These are phyloP conservation scores for Sciurus carolinensis DNA, from an alignment of 2,797 vertebrate species.

Conservation along the genomic window DNA sequence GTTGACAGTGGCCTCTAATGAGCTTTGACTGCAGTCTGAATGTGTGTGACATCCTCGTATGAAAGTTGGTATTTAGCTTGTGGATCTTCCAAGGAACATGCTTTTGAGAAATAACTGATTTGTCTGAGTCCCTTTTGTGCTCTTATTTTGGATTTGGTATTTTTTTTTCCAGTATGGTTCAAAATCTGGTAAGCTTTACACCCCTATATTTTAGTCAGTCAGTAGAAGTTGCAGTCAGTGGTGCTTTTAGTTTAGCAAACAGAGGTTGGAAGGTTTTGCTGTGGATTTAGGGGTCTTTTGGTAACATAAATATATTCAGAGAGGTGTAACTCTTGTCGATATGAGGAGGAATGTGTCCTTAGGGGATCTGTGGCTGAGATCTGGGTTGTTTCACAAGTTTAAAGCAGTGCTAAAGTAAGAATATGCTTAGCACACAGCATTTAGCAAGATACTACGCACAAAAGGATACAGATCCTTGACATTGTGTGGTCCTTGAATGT, in stretches of 20 bases:
- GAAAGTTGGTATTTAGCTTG: slow-evolving; percentile 4
- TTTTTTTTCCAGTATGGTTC: background rate
- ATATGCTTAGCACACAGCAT: background rate
- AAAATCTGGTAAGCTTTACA: background rate
- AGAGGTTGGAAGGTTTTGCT: slow-evolving; percentile 29
- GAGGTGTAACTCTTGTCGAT: background rate
- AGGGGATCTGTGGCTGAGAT: background rate
- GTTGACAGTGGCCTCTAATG: slow-evolving; percentile 53
- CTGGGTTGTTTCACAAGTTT: background rate
- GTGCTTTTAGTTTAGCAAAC: slow-evolving; percentile 58
- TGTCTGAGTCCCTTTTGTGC: slow-evolving; percentile 42
- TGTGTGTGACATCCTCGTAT: slow-evolving; percentile 21
- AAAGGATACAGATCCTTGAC: background rate
- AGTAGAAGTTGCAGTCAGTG: background rate
- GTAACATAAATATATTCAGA: background rate
- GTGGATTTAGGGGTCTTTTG: background rate
- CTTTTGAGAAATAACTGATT: slow-evolving; percentile 43
- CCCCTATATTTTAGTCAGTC: background rate
- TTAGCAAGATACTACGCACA: background rate
- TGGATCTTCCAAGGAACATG: slow-evolving; percentile 12
- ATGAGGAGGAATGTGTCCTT: slow-evolving; percentile 28
- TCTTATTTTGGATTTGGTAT: slow-evolving; percentile 28
- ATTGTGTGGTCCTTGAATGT: background rate
- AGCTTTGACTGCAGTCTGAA: background rate
- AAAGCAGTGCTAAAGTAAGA: background rate